Evolutionary conservation across 2,113 vertebrate genomes (phyloP), one percentile per base, ranked within the genome.

Genomic region (Fulmarus glacialis): DNA sequence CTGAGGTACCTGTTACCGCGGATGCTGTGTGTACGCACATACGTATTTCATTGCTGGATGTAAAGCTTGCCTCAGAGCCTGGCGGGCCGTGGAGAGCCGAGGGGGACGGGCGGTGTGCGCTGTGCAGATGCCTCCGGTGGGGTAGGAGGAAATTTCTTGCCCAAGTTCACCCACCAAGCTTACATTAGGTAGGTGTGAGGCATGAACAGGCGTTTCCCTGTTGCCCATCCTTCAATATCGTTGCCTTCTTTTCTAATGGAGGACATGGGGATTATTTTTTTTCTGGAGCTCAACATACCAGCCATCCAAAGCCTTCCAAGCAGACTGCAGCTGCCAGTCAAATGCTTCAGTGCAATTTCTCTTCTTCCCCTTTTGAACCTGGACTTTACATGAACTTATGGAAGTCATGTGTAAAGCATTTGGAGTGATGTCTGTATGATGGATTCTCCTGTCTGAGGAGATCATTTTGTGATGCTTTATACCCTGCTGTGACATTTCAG

Each of bases 1-100:
- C 22, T 2, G 1, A 48, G 64, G 19, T 23, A 2, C 16, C 43
- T 13, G 2, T 9, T 20, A 2, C 1, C 5, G 0, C 2, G 3
- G 43, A 1, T 23, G 62, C 60, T 6, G 11, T 6, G 3, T 5
- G 34, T 15, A 4, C 13, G 1, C 19, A 3, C 24, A 9, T 8
- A 1, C 6, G 0, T n/a, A 4, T 11, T 34, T 32, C 7, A 3
- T 6, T 9, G 70, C 5, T 13, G 66, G 72, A 1, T 27, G 29
- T 30, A 2, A 19, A 8, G 15, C 12, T 48, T 12, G 17, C 7
- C 26, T 38, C 3, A 0, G 12, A 52, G 50, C 70, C 42, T 29
- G 58, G 42, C n/a, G 4, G 3, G 7, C 18, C 27, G 17, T 62
- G 24, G 47, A 16, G 32, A 42, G 26, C 45, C 21, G 1, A 1